phyloP scores from a whole-genome alignment of 1,140 invertebrate species.

The Lineus longissimus region DNA sequence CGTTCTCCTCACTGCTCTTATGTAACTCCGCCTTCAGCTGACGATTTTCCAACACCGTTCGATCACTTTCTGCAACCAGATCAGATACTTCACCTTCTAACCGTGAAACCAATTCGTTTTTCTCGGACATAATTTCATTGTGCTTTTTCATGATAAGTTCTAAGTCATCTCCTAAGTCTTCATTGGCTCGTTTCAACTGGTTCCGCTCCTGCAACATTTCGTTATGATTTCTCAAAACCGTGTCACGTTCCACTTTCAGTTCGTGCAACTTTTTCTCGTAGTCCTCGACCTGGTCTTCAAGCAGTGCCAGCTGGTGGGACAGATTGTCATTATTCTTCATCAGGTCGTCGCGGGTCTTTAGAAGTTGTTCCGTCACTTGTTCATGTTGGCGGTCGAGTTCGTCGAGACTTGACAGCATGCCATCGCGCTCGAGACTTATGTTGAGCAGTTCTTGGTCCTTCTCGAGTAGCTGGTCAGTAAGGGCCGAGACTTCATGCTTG shows the following conservation, averaged over 20 bases:
- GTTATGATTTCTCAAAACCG: neutral
- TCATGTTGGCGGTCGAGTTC: conserved; percentile 71
- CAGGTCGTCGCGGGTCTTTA: conserved; percentile 32
- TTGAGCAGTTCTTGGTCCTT: conserved; percentile 57
- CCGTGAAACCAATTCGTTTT: neutral
- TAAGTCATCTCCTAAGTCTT: neutral
- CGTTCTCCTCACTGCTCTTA: neutral
- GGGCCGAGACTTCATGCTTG: conserved; percentile 19
- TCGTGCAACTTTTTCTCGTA: neutral
- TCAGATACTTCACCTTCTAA: neutral
- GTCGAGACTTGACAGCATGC: conserved; percentile 60
- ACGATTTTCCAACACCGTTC: no score
- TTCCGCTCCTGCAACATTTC: conserved; percentile 21
- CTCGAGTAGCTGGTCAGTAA: conserved; percentile 23
- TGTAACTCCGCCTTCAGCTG: conserved; percentile 14
- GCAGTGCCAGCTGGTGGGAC: conserved; percentile 27
- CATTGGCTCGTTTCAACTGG: conserved; percentile 12
- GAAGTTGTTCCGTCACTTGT: conserved; percentile 57
- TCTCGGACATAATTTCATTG: neutral
- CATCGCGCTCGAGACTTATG: conserved; percentile 51
- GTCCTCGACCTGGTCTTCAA: conserved; percentile 14
- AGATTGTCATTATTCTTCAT: conserved; percentile 46
- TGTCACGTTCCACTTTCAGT: neutral
- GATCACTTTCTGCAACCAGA: neutral
- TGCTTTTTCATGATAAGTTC: neutral